Evolutionary conservation across 2,797 vertebrate species (phyloP), one percentile per base, ranked within the genome.

Genomic region (Syndactyla subalaris): DNA sequence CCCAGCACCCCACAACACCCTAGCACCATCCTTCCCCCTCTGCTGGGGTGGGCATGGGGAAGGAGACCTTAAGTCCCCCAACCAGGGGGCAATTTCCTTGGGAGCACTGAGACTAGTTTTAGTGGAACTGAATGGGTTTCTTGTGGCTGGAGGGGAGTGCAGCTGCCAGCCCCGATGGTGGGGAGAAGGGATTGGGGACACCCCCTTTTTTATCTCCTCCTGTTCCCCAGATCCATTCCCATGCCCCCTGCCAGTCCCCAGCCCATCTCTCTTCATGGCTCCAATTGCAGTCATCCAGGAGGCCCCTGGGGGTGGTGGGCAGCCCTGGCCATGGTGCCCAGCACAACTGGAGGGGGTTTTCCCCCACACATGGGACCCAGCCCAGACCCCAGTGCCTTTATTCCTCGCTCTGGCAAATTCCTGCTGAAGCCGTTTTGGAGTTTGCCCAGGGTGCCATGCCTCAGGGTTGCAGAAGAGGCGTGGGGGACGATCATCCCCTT

Each of bases 391-490:
- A 7, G 3, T 0, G 3, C n/a, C 30, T 54, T 70, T 15, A 18
- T 5, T 49, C 32, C 32, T 38, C 18, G 5, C 41, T 16, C 66
- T 78, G 62, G 11, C 27, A 48, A 38, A 58, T 45, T 9, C 74
- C 59, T 3, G 3, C 61, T 10, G 57, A 41, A 46, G 19, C 26
- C 1, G 0, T 30, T 48, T 14, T 1, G 3, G 57, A 45, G 52
- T 1, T 1, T 20, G 43, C 18, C 27, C 36, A 2, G 21, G 20
- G 18, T 0, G 2, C 23, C 0, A 0, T 1, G n/a, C 32, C 62
- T 29, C 3, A 2, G 51, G 24, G 7, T 0, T 5, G 59, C 66
- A 48, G 57, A 23, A 27, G n/a, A 20, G 46, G 1, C 14, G 68
- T 2, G 6, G 65, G 34, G 71, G 45, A 29, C 4, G 9, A 20